These are phyloP conservation scores for Dromococcyx pavoninus DNA, from an alignment of 2,797 vertebrate genomes.

Conservation along the genomic window DNA sequence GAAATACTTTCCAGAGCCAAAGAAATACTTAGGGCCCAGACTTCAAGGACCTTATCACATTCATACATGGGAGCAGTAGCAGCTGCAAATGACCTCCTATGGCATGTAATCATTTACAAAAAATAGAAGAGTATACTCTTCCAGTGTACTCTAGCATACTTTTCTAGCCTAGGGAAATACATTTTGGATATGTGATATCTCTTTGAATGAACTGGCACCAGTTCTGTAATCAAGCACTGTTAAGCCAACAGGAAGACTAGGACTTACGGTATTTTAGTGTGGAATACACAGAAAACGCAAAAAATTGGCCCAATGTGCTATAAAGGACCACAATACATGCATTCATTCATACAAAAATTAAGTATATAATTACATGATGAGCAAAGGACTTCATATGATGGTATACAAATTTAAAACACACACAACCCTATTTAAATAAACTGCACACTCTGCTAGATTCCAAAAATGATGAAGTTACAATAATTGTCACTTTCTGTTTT, in stretches of 20 bases:
- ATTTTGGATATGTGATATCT: conserved; percentile 18
- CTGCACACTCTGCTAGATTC: conserved; percentile 40
- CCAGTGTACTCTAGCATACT: background rate
- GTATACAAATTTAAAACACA: conserved; percentile 58
- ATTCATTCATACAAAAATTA: conserved; percentile 49
- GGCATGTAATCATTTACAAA: background rate
- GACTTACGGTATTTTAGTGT: background rate
- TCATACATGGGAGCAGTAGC: background rate
- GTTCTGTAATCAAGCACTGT: conserved; percentile 48
- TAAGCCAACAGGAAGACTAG: conserved; percentile 48
- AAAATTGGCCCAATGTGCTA: background rate
- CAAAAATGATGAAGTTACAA: conserved; percentile 52
- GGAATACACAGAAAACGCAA: background rate
- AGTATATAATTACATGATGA: conserved; percentile 21
- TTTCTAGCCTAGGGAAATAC: conserved; percentile 8
- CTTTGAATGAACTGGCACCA: conserved; percentile 8
- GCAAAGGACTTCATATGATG: conserved; percentile 41
- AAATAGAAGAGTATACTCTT: background rate
- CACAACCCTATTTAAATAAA: conserved; percentile 62
- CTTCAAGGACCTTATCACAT: background rate
- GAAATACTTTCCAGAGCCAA: background rate
- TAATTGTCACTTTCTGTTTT: conserved; percentile 58
- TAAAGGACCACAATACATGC: background rate
- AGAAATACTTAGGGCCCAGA: background rate
- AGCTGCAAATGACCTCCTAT: conserved; percentile 25